Evolutionary conservation across 2,113 vertebrate genomes (phyloP), one percentile per base, ranked within the genome.

Genomic region (Pachycephala philippinensis): DNA sequence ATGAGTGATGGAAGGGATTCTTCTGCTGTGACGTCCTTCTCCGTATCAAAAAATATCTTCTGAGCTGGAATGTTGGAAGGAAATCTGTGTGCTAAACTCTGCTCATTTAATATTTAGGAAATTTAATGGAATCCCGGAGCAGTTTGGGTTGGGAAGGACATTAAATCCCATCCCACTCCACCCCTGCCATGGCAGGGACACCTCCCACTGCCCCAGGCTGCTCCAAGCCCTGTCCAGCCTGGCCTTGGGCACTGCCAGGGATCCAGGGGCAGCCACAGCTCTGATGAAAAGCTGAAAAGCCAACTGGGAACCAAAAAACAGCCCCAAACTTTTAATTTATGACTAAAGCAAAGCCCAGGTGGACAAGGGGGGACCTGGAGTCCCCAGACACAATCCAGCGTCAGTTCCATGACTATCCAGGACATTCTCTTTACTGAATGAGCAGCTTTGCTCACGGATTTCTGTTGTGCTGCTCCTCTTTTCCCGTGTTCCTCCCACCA

Each of bases 361-460:
- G 18, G 53, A 21, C 21, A 28, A 49, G 28, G 9, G 13, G 20
- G 10, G 11, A 4, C 14, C 30, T 26, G 61, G 35, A 37, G 21
- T 54, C 28, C 33, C 26, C 81, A n/a, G 74, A 3, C 57, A 42
- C 37, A 44, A 6, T 9, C 56, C n/a, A n/a, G n/a, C 22, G 24
- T 15, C 61, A 47, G 1, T 13, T 37, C 79, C 8, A 18, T 26
- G 39, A 0, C 33, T 16, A 0, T 4, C 12, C 5, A 30, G 60
- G 52, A 6, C 8, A n/a, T 23, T 40, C 33, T 42, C 24, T 23
- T 40, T 16, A 0, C 45, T 18, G 52, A 14, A 13, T 5, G 19
- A 86, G 31, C 52, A 44, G 18, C 31, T 56, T 20, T 37, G 44
- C 53, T 45, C 40, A 24, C 3, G 7, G 16, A 10, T 33, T 50